These are phyloP conservation scores for Mesocricetus auratus DNA, from an alignment of 2,113 vertebrate species.

Conservation along the genomic window DNA sequence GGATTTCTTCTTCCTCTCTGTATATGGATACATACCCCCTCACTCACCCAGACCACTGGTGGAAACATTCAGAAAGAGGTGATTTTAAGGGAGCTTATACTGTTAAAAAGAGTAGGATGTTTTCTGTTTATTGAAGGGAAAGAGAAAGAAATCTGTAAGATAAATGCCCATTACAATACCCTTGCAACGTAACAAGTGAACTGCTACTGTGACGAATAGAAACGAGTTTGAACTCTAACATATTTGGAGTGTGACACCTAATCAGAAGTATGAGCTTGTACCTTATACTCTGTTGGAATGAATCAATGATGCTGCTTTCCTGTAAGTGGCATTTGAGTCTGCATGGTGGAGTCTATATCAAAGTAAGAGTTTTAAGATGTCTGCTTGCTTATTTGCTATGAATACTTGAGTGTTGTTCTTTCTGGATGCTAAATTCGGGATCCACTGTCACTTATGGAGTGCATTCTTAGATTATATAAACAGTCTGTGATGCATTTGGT, in stretches of 20 bases:
- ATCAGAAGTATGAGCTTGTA: neutral
- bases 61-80: neutral
- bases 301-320: neutral
- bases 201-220: constrained; percentile 7
- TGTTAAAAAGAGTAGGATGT: neutral
- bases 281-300: neutral
- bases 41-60: neutral
- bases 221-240: neutral
- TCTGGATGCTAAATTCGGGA: constrained; percentile 53
- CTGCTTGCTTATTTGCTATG: constrained; percentile 42
- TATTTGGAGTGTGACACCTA: neutral
- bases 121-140: neutral
- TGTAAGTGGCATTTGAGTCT: neutral
- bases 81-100: neutral
- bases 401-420: constrained; percentile 57
- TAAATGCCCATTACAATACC: neutral
- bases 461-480: constrained; percentile 50
- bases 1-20: neutral
- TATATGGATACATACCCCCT: fast-evolving
- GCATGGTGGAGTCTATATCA: constrained; percentile 3
- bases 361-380: constrained; percentile 35
- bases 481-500: constrained; percentile 49
- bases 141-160: neutral
- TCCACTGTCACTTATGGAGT: neutral
- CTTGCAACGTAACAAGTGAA: neutral